Conservation (phyloP, 2,888 invertebrate species). For the Rhamphomyia laevipes region DNA sequence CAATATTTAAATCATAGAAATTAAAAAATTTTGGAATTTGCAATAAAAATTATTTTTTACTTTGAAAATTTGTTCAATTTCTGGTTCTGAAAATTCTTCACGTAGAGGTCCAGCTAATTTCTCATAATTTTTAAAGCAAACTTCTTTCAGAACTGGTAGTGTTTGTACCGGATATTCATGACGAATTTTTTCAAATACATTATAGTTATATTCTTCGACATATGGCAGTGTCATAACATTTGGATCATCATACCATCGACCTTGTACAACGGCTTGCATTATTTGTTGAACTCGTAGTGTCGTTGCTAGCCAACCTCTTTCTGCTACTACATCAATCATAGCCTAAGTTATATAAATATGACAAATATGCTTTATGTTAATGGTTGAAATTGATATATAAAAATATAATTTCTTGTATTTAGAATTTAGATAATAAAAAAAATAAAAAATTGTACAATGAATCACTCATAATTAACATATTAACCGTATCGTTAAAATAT, state of each 20-base stretch:
- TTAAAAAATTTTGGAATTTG: slow-evolving; percentile 12
- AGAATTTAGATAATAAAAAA: no score
- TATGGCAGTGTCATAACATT: slow-evolving; percentile 67
- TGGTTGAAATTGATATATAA: no score
- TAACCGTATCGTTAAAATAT: no score
- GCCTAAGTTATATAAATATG: slow-evolving; percentile 47
- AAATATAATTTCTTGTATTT: no score
- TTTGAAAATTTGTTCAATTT: slow-evolving; percentile 55
- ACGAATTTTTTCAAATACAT: slow-evolving; percentile 43
- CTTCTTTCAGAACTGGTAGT: slow-evolving; percentile 29
- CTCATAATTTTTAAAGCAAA: slow-evolving; percentile 45
- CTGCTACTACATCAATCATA: slow-evolving; percentile 88
- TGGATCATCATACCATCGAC: slow-evolving; percentile 68
- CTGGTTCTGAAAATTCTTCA: slow-evolving; percentile 50
- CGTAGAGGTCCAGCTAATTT: slow-evolving; percentile 48
- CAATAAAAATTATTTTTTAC: slow-evolving; percentile 34
- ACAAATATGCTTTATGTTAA: no score
- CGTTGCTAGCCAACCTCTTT: slow-evolving; percentile 79
- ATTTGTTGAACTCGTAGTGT: slow-evolving; percentile 64
- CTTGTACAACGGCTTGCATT: slow-evolving; percentile 87
- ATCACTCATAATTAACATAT: no score
- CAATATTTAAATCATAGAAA: not conserved
- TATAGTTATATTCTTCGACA: slow-evolving; percentile 52
- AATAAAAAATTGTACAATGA: no score
- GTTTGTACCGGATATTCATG: slow-evolving; percentile 25